Evolutionary conservation across 2,888 invertebrate species (phyloP), one percentile per base, ranked within the genome.

Genomic region (Lutraria lutraria): DNA sequence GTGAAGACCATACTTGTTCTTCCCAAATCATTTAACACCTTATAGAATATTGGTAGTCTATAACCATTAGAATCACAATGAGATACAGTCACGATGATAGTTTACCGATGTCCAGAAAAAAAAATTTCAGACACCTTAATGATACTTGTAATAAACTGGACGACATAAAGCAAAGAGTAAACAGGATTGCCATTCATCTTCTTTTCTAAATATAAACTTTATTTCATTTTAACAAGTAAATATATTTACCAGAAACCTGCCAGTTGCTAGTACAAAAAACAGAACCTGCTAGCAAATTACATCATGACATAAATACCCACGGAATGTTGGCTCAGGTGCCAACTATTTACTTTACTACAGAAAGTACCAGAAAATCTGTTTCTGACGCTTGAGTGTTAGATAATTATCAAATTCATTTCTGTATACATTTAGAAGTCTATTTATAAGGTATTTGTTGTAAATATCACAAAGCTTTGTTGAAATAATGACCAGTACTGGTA

Each of bases 331-430:
- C 34, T 19, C 16, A 19, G 76, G 16, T 76, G 76, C 76, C 76
- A 76, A 76, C 29, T 31, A 76, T 76, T 76, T 76, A 76, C 34
- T 76, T 76, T 31, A 76, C 31, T 76, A 76, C 13, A 76, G 31
- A 76, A 34, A 34, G 31, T 31, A 25, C 63, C 63, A 25, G 8
- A 25, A n/a, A 2, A n/a, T 25, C 25, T 68, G 25, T 68, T 68
- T 13, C n/a, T 2, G 63, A n/a, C 25, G n/a, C 63, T 25, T 12
- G n/a, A 13, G 3, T 10, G 63, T 13, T 68, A 10, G 25, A 68
- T 68, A 68, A 68, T 0, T 25, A 68, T 68, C 63, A 25, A 25
- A 68, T n/a, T 68, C 63, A 68, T 68, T 68, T n/a, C 25, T n/a
- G 4, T n/a, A 25, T n/a, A 25, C 25, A 25, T n/a, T 68, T 68